phyloP scores from a whole-genome alignment of 2,888 invertebrate species.

The Agonopterix subpropinquella region DNA sequence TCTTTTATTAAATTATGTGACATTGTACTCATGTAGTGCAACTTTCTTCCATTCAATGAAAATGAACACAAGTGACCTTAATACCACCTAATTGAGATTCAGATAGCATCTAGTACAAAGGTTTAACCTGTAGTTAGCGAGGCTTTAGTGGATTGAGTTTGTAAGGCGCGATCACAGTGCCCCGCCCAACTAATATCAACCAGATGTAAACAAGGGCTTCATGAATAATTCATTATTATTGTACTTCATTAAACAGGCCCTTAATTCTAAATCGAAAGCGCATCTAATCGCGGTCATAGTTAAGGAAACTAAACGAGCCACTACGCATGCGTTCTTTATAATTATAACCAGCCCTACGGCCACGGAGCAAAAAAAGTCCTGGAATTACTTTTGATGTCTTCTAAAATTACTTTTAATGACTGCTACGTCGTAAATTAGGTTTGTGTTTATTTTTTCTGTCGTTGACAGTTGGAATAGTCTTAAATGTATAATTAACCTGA shows the following conservation, averaged over 20 bases:
- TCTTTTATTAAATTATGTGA: slow-evolving; percentile 2
- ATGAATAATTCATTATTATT: slow-evolving; percentile 46
- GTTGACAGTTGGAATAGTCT: slow-evolving; percentile 12
- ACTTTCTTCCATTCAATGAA: slow-evolving; percentile 24
- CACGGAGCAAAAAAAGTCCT: slow-evolving; percentile 13
- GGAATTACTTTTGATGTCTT: slow-evolving; percentile 14
- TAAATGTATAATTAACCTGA: not conserved
- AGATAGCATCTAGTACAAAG: slow-evolving; percentile 9
- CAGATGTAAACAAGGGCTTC: slow-evolving; percentile 31
- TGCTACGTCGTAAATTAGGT: slow-evolving; percentile 13
- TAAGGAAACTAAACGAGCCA: slow-evolving; percentile 12
- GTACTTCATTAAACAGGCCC: slow-evolving; percentile 30
- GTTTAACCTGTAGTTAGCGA: slow-evolving; percentile 8
- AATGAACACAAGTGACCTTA: slow-evolving; percentile 18
- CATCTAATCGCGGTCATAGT: slow-evolving; percentile 35
- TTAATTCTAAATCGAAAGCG: slow-evolving; percentile 43
- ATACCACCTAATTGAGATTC: slow-evolving; percentile 11
- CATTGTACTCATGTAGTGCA: slow-evolving; percentile 8
- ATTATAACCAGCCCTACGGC: slow-evolving; percentile 14
- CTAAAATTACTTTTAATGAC: slow-evolving; percentile 5
- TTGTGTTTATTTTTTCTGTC: slow-evolving; percentile 12
- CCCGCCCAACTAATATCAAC: slow-evolving; percentile 27
- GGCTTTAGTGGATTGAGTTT: slow-evolving; percentile 2
- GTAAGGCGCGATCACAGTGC: slow-evolving; percentile 5
- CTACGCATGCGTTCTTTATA: slow-evolving; percentile 9